These are phyloP conservation scores for Mya arenaria DNA, from an alignment of 1,140 invertebrate species.

Conservation along the genomic window DNA sequence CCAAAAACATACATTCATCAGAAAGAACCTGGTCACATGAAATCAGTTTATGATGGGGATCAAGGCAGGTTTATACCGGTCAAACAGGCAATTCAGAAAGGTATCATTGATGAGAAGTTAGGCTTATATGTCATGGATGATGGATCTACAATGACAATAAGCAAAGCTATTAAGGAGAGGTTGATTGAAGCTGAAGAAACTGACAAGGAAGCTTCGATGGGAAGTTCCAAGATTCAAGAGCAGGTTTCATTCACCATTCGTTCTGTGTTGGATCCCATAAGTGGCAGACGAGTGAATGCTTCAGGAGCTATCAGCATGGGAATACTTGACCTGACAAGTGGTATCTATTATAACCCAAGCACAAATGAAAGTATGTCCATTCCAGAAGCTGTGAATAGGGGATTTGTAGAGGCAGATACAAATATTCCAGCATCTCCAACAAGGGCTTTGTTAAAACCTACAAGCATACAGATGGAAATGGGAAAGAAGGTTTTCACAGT, in stretches of 20 bases:
- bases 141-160: conserved; percentile 85
- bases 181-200: conserved; percentile 84
- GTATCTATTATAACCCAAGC: conserved; percentile 80
- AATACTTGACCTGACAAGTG: conserved; percentile 83
- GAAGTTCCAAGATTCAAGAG: conserved; percentile 83
- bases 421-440: not conserved
- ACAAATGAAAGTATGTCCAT: conserved; percentile 88
- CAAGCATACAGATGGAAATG: conserved; percentile 48
- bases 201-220: not conserved
- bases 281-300: conserved; percentile 88
- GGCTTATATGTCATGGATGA: conserved; percentile 90
- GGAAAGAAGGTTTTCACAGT: conserved; percentile 62
- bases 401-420: conserved; percentile 84
- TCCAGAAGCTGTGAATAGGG: conserved; percentile 90
- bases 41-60: conserved; percentile 84
- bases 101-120: conserved; percentile 88
- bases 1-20: conserved; percentile 52
- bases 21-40: conserved; percentile 60
- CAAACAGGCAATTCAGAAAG: conserved; percentile 88
- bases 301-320: conserved; percentile 89
- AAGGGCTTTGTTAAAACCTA: conserved; percentile 49
- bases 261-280: conserved; percentile 90
- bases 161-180: conserved; percentile 89
- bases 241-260: conserved; percentile 88
- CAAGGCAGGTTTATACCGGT: conserved; percentile 86